phyloP scores from a whole-genome alignment of 2,888 invertebrate species.

The Miltochrista miniata region DNA sequence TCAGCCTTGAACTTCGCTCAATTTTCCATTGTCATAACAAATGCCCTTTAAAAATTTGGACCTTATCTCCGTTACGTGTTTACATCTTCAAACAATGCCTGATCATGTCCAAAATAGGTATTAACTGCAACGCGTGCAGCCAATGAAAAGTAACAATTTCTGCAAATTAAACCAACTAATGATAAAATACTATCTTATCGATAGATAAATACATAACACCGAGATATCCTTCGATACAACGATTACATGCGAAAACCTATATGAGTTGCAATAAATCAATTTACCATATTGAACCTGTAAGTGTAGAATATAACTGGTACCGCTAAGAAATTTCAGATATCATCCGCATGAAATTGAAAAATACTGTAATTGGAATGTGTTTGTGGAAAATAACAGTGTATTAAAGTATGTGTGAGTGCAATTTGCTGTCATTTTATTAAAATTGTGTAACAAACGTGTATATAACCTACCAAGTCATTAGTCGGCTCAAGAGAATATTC shows the following conservation, averaged over 20 bases:
- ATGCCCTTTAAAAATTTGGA: no score
- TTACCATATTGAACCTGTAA: not conserved
- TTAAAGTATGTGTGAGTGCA: conserved; percentile 31
- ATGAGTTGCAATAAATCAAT: not conserved
- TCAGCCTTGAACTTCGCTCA: no score
- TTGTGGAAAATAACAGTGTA: conserved; percentile 20
- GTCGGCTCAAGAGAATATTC: conserved; percentile 82
- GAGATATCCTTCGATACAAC: not conserved
- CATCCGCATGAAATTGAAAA: not conserved
- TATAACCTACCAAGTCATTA: conserved; percentile 79
- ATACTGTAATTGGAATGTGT: conserved; percentile 1
- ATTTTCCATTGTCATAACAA: no score
- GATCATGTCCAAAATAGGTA: no score
- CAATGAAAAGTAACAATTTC: not conserved
- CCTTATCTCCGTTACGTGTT: no score
- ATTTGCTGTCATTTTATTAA: conserved; percentile 17
- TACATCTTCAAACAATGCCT: no score
- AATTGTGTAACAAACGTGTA: conserved; percentile 61
- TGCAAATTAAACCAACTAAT: not conserved
- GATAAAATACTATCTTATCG: conserved; percentile 4
- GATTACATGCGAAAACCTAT: not conserved
- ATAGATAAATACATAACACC: not conserved
- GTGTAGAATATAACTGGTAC: not conserved
- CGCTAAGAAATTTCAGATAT: not conserved
- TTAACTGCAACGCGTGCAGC: not conserved